Evolutionary conservation across 2,113 vertebrate genomes (phyloP).

Genomic region (Myotis davidii): DNA sequence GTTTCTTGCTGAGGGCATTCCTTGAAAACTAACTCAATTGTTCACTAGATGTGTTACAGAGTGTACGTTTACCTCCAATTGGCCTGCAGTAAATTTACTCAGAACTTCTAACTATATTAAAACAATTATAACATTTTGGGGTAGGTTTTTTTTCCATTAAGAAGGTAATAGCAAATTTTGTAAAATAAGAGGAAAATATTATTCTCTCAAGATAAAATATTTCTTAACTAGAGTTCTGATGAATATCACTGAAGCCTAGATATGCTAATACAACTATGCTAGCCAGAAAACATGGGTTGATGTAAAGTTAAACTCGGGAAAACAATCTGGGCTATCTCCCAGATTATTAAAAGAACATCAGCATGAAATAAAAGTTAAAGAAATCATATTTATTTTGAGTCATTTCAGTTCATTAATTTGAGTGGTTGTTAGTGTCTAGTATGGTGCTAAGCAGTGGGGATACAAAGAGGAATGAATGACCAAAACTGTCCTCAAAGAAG

Average conservation of each 20-base stretch:
- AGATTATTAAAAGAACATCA: background rate
- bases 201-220: background rate
- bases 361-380: background rate
- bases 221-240: background rate
- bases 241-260: background rate
- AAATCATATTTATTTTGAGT: background rate
- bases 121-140: background rate
- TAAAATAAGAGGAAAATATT: background rate
- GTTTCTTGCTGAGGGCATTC: constrained; percentile 72
- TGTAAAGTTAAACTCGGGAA: background rate
- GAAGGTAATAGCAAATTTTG: background rate
- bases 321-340: background rate
- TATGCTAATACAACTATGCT: background rate
- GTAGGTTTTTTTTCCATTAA: constrained; percentile 14
- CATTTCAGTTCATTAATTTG: background rate
- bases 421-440: background rate
- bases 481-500: background rate
- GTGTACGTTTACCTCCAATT: background rate
- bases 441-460: background rate
- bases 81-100: background rate
- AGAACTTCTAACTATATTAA: background rate
- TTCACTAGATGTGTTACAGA: background rate
- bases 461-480: background rate
- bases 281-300: background rate
- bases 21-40: constrained; percentile 61